Evolutionary conservation across 2,888 invertebrate genomes (phyloP).

Genomic region (Andrena praecox): DNA sequence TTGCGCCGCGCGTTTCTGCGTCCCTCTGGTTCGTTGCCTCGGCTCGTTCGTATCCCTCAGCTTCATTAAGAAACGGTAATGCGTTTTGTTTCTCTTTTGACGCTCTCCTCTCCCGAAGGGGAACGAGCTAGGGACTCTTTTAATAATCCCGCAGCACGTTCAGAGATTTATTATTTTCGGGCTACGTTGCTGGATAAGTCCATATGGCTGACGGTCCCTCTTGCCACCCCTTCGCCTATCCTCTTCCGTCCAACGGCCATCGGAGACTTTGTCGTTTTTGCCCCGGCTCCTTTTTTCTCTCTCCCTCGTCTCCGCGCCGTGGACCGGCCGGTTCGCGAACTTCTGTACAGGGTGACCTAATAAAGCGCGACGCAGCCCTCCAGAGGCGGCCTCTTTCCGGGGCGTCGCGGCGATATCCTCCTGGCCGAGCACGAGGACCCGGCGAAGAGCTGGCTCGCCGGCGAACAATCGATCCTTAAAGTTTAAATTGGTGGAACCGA

Average conservation of each 20-base stretch:
- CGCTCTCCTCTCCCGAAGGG: conserved; percentile 72
- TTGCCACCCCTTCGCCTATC: conserved; percentile 67
- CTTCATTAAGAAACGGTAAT: conserved; percentile 85
- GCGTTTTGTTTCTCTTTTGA: conserved; percentile 84
- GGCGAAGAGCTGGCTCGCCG: too few species aligned
- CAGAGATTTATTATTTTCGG: conserved; percentile 85
- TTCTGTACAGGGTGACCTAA: conserved; percentile 69
- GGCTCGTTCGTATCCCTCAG: conserved; percentile 81
- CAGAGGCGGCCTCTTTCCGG: background rate
- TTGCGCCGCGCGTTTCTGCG: conserved; percentile 65
- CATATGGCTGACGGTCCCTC: conserved; percentile 75
- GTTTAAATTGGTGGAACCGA: background rate
- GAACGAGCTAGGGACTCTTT: conserved; percentile 82
- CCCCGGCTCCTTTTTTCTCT: conserved; percentile 17
- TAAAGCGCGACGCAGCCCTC: conserved; percentile 43
- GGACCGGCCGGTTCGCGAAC: conserved; percentile 59
- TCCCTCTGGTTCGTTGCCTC: conserved; percentile 72
- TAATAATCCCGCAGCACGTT: conserved; percentile 83
- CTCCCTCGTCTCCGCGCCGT: conserved; percentile 21
- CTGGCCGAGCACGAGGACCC: too few species aligned
- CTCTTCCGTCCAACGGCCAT: conserved; percentile 41
- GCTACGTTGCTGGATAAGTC: conserved; percentile 81
- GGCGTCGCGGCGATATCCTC: background rate
- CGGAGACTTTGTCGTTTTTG: conserved; percentile 42
- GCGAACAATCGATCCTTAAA: conserved; percentile 5